A percentile compares a stretch with the other conserved stretches of the same genome.
phyloP scores from a whole-genome alignment of 2,797 vertebrate species.

The Liparis tanakae region DNA sequence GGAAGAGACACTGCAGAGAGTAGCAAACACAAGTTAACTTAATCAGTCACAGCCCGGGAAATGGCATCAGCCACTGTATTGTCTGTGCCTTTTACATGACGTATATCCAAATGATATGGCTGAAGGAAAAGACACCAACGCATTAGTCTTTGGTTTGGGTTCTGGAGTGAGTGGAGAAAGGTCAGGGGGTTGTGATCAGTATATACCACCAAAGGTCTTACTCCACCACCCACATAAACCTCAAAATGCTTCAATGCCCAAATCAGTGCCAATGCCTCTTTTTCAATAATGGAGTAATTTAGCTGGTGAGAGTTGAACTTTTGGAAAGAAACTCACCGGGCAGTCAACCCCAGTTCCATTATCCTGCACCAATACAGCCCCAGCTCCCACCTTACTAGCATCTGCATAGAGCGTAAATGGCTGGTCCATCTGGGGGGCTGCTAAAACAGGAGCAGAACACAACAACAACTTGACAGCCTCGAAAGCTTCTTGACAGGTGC shows the following conservation, averaged over 20 bases:
- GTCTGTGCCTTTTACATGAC: background rate
- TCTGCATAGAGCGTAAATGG: too few species aligned
- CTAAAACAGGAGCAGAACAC: too few species aligned
- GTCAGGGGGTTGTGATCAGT: background rate
- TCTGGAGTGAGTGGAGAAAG: background rate
- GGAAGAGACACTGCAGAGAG: background rate
- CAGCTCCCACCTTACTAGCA: too few species aligned
- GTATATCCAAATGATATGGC: background rate
- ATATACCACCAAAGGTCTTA: background rate
- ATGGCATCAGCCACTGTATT: background rate
- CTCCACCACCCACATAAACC: background rate
- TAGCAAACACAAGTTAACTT: background rate
- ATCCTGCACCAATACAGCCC: too few species aligned
- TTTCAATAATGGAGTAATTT: too few species aligned
- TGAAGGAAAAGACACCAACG: background rate
- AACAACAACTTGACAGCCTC: too few species aligned
- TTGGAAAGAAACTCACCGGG: too few species aligned
- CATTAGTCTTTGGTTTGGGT: background rate
- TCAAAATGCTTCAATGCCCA: background rate
- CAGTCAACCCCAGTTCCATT: too few species aligned
- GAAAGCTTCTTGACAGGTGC: too few species aligned
- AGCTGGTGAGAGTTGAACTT: too few species aligned
- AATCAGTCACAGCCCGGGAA: background rate
- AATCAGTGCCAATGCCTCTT: too few species aligned
- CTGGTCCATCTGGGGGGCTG: too few species aligned